Evolutionary conservation across 2,797 vertebrate genomes (phyloP).

Genomic region (Scolopax rusticola): DNA sequence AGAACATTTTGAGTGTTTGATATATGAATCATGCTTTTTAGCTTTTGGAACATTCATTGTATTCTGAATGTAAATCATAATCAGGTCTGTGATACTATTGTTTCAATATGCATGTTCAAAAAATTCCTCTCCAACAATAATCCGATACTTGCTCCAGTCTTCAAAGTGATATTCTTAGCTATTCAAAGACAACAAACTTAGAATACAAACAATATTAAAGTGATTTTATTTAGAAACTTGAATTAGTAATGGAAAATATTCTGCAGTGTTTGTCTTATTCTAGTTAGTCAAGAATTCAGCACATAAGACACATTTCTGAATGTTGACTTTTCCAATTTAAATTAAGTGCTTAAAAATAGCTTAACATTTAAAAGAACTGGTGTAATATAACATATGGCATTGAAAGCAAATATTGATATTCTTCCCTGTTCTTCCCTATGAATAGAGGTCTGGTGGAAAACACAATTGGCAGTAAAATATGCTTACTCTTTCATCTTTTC

Average conservation of each 20-base stretch:
- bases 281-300: constrained; percentile 29
- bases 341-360: constrained; percentile 41
- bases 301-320: constrained; percentile 19
- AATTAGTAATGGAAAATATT: constrained; percentile 51
- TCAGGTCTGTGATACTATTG: neutral
- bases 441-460: constrained; percentile 15
- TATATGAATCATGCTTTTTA: neutral
- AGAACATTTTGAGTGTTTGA: neutral
- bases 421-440: neutral
- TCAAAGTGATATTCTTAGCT: constrained; percentile 8
- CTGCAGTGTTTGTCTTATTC: neutral
- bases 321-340: constrained; percentile 22
- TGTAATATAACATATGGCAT: neutral
- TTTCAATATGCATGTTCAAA: neutral
- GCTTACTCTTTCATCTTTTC: constrained; percentile 22
- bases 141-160: neutral
- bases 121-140: neutral
- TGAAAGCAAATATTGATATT: constrained; percentile 45
- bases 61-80: neutral
- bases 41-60: neutral
- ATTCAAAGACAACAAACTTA: neutral
- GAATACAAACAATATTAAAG: neutral
- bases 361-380: constrained; percentile 21
- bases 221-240: constrained; percentile 49
- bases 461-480: neutral